Evolutionary conservation across 2,113 vertebrate species (phyloP), one percentile per base, ranked within the genome.

Genomic region (Stictonetta naevosa): DNA sequence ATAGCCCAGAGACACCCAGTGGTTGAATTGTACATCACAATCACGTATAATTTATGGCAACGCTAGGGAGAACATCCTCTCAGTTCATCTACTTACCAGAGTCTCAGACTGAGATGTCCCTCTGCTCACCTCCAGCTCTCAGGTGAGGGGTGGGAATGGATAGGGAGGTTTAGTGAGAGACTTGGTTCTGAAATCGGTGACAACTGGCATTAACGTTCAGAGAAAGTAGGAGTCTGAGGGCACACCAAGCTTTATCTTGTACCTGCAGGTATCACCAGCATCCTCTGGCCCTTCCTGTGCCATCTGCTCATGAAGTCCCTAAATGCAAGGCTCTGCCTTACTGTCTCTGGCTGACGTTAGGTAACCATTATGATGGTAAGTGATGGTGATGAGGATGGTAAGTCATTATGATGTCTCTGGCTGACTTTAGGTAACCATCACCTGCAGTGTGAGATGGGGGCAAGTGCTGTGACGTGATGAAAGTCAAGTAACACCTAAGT

Each of bases 1-100:
- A 78, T 1, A 29, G 73, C 83, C 64, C 80, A 82, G 94, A 91
- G 91, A 89, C 86, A 88, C 77, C 83, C 93, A 72, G 83, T 66
- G 86, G 80, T 23, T 68, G 76, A 64, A 78, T 19, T 1, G 2
- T 46, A 79, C 74, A 89, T 59, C 80, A 91, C 86, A 83, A 55
- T 34, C 68, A 69, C 2, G 0, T 10, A 8, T 1, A 26, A 22
- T 4, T 46, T 25, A 22, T 2, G 22, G 52, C 5, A 77, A 55
- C 22, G 31, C 38, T 26, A 29, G 31, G 16, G n/a, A 86, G 26
- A 48, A 36, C 4, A 3, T 38, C 36, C 21, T 34, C 11, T 36
- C n/a, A 6, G 28, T 8, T 77, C 6, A 1, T 42, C 31, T 75
- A 33, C 38, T 76, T 22, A 38, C 29, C 18, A 59, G 6, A 59